Base-by-base conservation (phyloP, 2,113 vertebrate species). In the Vanacampus margaritifer region DNA sequence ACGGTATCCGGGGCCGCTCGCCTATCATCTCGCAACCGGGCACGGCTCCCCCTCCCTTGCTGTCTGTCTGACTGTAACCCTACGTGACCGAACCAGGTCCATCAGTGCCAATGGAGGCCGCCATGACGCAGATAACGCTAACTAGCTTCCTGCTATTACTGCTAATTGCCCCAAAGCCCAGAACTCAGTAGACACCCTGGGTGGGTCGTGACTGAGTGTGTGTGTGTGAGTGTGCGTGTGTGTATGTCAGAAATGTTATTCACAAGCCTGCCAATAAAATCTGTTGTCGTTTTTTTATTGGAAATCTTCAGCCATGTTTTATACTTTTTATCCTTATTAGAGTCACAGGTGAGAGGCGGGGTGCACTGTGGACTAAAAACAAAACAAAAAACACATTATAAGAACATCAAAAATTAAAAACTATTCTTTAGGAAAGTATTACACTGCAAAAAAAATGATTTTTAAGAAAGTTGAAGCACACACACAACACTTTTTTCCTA, bases 131-230 rank as follows among this genome's bases (percentile, higher is more conserved):
- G 88, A 90, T 89, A 90, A 90, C 79, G 8, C 78, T 88, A 90
- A 90, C 74, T 83, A 87, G 79, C 78, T 88, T 90, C 89, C 89
- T 88, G 89, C 76, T 74, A 89, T 90, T 88, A 87, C 65, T 65
- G 68, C 78, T 89, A 88, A 90, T 89, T 84, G 83, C 71, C 71
- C 75, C 67, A 62, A 1, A 12, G 83, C 78, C 81, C 48, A 58
- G 83, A 88, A 82, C 80, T 76, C 58, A 65, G 84, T 83, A 87
- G 83, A 86, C 87, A 90, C 88, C 86, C 84, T 84, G 87, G 86
- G 87, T 85, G 87, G 87, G 83, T 84, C 68, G 81, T 85, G 84
- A 84, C 80, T 65, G 61, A 78, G 76, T 45, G 68, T 43, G 68
- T 64, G 10, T 36, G 35, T 43, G 43, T 45, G 63, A 16, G 71